Base-by-base conservation (phyloP, 2,113 vertebrate species). In the Gallinago undulata region DNA sequence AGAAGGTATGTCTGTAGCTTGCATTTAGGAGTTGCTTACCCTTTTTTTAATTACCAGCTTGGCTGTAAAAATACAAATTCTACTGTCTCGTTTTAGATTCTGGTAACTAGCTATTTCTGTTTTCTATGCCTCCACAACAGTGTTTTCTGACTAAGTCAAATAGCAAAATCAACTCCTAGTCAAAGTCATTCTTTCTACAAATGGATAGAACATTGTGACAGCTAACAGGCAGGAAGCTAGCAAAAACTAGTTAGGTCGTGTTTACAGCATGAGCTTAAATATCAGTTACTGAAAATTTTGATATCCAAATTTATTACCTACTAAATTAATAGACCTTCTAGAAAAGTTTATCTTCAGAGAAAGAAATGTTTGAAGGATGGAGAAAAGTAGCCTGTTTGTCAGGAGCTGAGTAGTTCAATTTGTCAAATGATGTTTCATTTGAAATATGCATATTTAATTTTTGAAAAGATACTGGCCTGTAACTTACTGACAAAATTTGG, bases 381-480 rank as follows among this genome's bases (percentile, higher is more conserved):
- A 63, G 39, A 66, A 76, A 64, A 86, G 39, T 62, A 59, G 63
- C 41, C 12, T 31, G 7, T 63, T 24, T 85, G 35, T 91, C 31
- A 53, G 62, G 51, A 35, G 18, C 39, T 51, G 35, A 75, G 35
- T 11, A 64, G 11, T 66, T 92, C 15, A 7, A 7, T 81, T 62
- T 70, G 31, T 62, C 62, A 76, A 47, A 89, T 57, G 39, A 24
- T 22, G 39, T 76, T 93, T 93, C 24, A 48, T 72, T 82, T 92
- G 53, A 28, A 85, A 28, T 16, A 57, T 10, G 3, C 1, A 1
- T 79, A 87, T 62, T 87, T 56, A 19, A 53, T 88, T 88, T 84
- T 90, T 79, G 4, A 19, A 55, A 89, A 82, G 1, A 15, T 28
- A 45, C 0, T 48, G 14, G 6, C 19, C 19, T 0, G 0, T 73